phyloP scores from a whole-genome alignment of 2,888 invertebrate species.

The Pseudoips prasinana region DNA sequence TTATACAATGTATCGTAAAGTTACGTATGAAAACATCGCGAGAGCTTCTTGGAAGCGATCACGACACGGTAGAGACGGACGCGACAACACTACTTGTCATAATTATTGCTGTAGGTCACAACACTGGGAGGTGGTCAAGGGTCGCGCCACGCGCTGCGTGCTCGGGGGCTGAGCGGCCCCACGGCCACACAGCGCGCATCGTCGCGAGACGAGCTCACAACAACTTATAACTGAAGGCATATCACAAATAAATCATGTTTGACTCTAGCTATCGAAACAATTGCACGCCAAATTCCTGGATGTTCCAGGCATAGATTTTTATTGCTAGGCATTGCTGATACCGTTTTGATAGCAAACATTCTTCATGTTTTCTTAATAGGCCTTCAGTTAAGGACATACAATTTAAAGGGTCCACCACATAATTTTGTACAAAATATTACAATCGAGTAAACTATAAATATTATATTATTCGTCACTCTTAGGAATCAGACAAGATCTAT shows the following conservation, averaged over 20 bases:
- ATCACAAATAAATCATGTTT: too few relatives aligned
- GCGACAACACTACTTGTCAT: conserved; percentile 45
- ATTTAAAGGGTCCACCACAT: conserved; percentile 46
- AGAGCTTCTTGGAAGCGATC: conserved; percentile 62
- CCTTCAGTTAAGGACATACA: conserved; percentile 40
- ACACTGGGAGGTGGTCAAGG: conserved; percentile 35
- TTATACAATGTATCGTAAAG: conserved; percentile 61
- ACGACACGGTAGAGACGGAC: conserved; percentile 58
- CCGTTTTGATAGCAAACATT: too few relatives aligned
- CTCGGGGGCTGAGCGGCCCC: conserved; percentile 10
- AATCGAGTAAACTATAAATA: conserved; percentile 35
- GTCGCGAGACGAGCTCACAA: conserved; percentile 33
- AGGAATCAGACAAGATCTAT: conserved; percentile 9
- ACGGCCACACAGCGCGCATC: conserved; percentile 11
- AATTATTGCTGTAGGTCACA: conserved; percentile 74
- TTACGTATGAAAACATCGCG: conserved; percentile 69
- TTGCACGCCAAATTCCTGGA: too few relatives aligned
- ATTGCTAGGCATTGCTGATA: too few relatives aligned
- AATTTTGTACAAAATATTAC: conserved; percentile 47
- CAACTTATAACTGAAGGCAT: conserved; percentile 39
- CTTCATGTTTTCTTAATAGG: too few relatives aligned
- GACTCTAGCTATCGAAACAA: too few relatives aligned
- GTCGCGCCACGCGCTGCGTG: conserved; percentile 4
- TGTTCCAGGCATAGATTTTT: too few relatives aligned
- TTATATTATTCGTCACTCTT: conserved; percentile 10